Evolutionary conservation across 2,113 vertebrate species (phyloP).

Genomic region (Cathartes aura): DNA sequence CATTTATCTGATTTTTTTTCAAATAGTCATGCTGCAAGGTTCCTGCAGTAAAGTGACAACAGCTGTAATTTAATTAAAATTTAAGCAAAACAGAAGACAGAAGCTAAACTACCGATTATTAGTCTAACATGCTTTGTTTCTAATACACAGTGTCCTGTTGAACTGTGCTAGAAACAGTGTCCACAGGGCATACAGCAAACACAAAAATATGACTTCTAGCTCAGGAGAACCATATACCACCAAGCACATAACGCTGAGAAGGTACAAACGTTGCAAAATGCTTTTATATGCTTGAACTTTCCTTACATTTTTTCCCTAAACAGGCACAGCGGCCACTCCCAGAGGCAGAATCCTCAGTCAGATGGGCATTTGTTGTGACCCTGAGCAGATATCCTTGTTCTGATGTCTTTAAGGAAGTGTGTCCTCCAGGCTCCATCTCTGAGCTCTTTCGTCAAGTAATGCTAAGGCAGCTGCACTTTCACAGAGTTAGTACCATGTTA

Average conservation of each 20-base stretch:
- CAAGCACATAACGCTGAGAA: accelerated
- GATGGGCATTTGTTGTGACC: neutral
- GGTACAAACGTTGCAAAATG: accelerated
- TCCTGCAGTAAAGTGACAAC: neutral
- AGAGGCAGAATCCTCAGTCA: neutral
- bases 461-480: neutral
- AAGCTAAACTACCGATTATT: neutral
- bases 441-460: neutral
- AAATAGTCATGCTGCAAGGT: neutral
- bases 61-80: neutral
- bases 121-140: neutral
- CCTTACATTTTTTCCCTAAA: neutral
- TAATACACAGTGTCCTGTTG: neutral
- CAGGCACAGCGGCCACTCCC: neutral
- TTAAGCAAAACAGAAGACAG: neutral
- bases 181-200: neutral
- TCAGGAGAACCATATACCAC: neutral
- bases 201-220: neutral
- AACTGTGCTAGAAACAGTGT: neutral
- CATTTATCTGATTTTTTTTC: neutral
- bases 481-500: neutral
- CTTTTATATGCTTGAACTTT: neutral
- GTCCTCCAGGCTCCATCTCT: neutral
- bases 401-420: neutral
- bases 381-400: neutral